phyloP scores from a whole-genome alignment of 2,888 invertebrate genomes.

The Macaria liturata region DNA sequence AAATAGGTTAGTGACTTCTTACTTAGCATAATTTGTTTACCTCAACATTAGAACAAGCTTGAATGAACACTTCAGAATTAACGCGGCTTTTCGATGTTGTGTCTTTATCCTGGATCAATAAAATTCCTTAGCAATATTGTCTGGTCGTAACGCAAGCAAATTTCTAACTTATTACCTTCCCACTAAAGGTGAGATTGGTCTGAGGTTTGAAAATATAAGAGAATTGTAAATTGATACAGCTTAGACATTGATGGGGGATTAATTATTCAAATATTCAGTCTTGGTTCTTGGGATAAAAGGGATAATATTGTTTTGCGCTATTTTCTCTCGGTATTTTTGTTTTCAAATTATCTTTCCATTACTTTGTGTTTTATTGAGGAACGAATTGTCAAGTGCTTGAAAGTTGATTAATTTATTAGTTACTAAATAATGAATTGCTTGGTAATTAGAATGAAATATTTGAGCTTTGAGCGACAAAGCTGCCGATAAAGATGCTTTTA shows the following conservation, averaged over 20 bases:
- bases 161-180: not conserved
- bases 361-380: too few species aligned
- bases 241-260: conserved; percentile 23
- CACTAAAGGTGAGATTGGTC: conserved; percentile 7
- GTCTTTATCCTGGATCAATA: conserved; percentile 9
- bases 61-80: not conserved
- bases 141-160: conserved; percentile 1
- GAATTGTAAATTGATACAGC: conserved; percentile 20
- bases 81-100: not conserved
- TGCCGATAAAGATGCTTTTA: too few species aligned
- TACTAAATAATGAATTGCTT: too few species aligned
- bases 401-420: too few species aligned
- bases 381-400: too few species aligned
- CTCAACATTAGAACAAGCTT: too few species aligned
- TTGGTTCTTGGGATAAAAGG: conserved; percentile 11
- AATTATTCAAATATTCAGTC: conserved; percentile 20
- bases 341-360: too few species aligned
- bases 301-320: conserved; percentile 13
- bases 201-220: conserved; percentile 1
- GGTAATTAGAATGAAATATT: too few species aligned
- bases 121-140: conserved; percentile 11
- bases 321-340: conserved; percentile 4
- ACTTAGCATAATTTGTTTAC: too few species aligned
- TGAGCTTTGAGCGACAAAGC: too few species aligned
- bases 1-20: too few species aligned